Conservation (phyloP, 2,797 vertebrate species). For the Loris lydekkerianus region DNA sequence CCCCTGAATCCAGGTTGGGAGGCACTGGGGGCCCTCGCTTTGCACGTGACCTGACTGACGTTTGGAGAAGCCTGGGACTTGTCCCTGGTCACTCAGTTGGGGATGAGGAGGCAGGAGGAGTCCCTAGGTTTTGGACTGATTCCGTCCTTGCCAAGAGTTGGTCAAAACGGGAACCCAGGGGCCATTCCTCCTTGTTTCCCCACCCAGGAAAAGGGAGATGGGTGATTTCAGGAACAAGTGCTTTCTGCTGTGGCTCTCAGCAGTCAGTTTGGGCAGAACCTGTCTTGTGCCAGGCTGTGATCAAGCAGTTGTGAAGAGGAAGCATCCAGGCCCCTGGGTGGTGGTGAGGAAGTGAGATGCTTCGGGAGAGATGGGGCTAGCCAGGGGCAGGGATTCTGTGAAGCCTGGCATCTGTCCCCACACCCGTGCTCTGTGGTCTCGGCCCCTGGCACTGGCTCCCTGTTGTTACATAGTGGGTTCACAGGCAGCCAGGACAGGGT, state of each 20-base stretch:
- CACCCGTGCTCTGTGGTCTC: background rate
- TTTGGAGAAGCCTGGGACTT: background rate
- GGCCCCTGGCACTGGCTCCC: background rate
- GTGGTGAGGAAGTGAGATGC: background rate
- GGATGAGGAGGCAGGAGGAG: background rate
- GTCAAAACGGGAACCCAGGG: background rate
- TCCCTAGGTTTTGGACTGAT: background rate
- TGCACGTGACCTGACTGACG: fast-evolving
- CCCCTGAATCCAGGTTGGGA: fast-evolving
- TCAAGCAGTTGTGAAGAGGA: background rate
- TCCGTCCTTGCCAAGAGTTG: background rate
- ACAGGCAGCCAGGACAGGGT: background rate
- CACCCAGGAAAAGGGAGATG: background rate
- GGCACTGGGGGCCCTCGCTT: background rate
- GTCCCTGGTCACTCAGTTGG: background rate
- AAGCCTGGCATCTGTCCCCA: background rate
- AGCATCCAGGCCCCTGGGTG: background rate
- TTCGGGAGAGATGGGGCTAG: background rate
- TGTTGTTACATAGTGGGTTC: background rate
- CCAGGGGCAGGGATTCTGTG: no score
- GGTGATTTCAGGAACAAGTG: background rate
- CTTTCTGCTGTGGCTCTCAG: background rate
- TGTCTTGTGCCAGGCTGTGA: background rate
- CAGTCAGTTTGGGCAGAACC: background rate
- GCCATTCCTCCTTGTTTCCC: fast-evolving